These are phyloP conservation scores for Fopius arisanus DNA, from an alignment of 1,140 invertebrate species.

Conservation along the genomic window DNA sequence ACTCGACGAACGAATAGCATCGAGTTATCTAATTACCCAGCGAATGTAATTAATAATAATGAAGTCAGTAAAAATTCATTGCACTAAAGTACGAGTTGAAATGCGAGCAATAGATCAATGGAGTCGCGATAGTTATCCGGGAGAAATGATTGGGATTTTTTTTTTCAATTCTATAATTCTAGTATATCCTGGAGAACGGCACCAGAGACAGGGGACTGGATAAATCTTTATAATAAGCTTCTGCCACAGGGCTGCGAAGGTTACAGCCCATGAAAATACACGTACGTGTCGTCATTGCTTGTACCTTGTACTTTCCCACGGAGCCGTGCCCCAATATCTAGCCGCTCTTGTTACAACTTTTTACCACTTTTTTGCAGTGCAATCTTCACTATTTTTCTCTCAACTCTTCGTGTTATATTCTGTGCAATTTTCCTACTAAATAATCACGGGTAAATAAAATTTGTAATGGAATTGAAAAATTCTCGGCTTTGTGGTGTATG, in stretches of 20 bases:
- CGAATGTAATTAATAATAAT: slow-evolving; percentile 1
- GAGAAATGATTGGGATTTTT: not conserved
- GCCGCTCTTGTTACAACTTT: not conserved
- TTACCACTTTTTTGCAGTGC: no score
- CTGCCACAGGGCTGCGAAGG: slow-evolving; percentile 1
- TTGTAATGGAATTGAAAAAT: no score
- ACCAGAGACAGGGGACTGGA: not conserved
- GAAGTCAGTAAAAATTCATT: not conserved
- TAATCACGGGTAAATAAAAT: no score
- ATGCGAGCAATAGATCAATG: not conserved
- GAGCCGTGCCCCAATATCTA: slow-evolving; percentile 1
- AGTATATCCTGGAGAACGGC: not conserved
- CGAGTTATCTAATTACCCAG: not conserved
- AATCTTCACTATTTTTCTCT: no score
- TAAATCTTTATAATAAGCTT: slow-evolving; percentile 5
- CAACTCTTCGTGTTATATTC: no score
- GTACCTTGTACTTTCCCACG: slow-evolving; percentile 9
- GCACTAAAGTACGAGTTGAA: not conserved
- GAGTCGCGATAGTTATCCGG: not conserved
- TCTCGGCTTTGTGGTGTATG: no score
- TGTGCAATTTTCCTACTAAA: no score
- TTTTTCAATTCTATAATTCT: not conserved
- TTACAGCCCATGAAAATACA: not conserved
- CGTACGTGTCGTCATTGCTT: not conserved
- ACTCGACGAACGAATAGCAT: not conserved